Percentiles rank a stretch among this genome's conserved stretches.
Evolutionary conservation across 2,797 vertebrate species (phyloP).

Genomic region (Furcifer pardalis): DNA sequence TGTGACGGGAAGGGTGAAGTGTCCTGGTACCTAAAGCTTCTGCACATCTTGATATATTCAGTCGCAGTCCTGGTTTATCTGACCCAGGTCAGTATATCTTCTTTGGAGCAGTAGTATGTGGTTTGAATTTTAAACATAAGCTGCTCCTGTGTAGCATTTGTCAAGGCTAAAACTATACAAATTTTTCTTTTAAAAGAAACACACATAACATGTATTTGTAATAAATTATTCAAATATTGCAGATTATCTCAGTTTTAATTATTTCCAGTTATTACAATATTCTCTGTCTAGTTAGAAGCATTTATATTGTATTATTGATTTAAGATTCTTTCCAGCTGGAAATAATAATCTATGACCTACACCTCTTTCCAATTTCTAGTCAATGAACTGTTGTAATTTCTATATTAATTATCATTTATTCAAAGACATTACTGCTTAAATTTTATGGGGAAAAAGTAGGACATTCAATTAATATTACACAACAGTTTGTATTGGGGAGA

Average conservation of each 20-base stretch:
- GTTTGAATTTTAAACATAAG: not conserved
- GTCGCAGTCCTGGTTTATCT: not conserved
- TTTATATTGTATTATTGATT: not conserved
- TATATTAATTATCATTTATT: constrained; percentile 4
- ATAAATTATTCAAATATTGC: constrained; percentile 1
- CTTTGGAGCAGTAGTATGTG: not conserved
- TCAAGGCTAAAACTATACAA: not conserved
- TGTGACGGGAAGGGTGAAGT: not conserved
- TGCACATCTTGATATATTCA: not conserved
- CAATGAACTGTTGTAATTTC: not conserved
- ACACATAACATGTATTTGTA: not conserved
- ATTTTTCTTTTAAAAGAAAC: constrained; percentile 27
- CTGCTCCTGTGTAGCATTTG: constrained; percentile 4
- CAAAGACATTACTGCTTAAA: not conserved
- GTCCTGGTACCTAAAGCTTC: not conserved
- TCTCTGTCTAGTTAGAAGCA: constrained; percentile 18
- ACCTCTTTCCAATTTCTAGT: not conserved
- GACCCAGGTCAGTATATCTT: not conserved
- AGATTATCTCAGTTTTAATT: constrained; percentile 28
- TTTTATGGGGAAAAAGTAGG: not conserved
- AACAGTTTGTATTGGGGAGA: not conserved
- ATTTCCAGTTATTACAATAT: not conserved
- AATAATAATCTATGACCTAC: not conserved
- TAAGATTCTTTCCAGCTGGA: constrained; percentile 22
- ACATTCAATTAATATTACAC: not conserved